These are phyloP conservation scores for Bubo blakistoni DNA, from an alignment of 2,113 vertebrate species.

Conservation along the genomic window DNA sequence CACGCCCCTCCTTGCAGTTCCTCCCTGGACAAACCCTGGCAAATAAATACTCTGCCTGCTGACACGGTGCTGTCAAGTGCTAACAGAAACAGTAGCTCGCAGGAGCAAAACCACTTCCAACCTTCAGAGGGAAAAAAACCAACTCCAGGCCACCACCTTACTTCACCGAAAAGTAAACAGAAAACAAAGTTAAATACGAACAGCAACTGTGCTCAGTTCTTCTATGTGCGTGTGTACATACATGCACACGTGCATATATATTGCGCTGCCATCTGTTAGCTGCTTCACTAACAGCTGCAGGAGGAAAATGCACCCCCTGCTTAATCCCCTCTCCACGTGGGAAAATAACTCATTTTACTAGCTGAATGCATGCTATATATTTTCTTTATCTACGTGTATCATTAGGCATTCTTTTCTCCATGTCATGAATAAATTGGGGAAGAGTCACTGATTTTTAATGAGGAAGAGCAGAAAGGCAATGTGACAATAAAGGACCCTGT, in stretches of 20 bases:
- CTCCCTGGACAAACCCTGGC: background rate
- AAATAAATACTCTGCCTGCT: background rate
- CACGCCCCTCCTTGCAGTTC: background rate
- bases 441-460: conserved; percentile 48
- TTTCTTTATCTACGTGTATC: background rate
- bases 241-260: accelerated
- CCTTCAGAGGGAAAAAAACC: background rate
- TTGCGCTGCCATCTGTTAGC: background rate
- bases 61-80: background rate
- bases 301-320: background rate
- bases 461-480: conserved; percentile 21
- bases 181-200: background rate
- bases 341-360: conserved; percentile 10
- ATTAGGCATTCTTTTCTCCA: conserved; percentile 23
- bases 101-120: background rate
- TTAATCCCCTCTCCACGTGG: background rate
- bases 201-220: background rate
- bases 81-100: background rate
- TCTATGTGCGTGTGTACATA: accelerated
- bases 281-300: background rate
- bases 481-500: background rate
- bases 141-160: background rate
- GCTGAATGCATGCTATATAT: background rate
- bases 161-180: background rate
- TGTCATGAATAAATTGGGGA: background rate